Evolutionary conservation across 2,888 invertebrate genomes (phyloP).

Genomic region (Drosophila mercatorum): DNA sequence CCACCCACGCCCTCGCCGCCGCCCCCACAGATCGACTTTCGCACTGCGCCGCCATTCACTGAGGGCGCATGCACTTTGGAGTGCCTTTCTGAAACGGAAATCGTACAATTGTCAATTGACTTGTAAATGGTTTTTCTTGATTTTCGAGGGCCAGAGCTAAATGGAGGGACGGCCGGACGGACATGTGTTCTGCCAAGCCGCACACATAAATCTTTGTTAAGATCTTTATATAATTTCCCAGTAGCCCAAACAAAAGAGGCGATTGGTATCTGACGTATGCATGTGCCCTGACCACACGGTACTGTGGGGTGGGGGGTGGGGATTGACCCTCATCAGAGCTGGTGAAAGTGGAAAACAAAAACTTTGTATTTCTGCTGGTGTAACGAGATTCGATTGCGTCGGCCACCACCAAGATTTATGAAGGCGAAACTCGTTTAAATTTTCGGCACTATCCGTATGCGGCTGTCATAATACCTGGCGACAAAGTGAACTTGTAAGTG

Average conservation of each 20-base stretch:
- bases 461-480: slow-evolving; percentile 28
- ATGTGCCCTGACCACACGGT: neutral
- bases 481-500: slow-evolving; percentile 23
- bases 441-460: slow-evolving; percentile 20
- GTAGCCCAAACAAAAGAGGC: slow-evolving; percentile 24
- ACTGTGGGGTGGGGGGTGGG: neutral
- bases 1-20: too few species aligned
- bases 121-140: slow-evolving; percentile 51
- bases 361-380: slow-evolving; percentile 42
- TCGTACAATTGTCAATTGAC: slow-evolving; percentile 72
- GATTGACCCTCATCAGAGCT: slow-evolving; percentile 52
- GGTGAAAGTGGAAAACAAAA: slow-evolving; percentile 56
- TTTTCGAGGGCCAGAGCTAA: slow-evolving; percentile 13
- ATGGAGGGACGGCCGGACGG: too few species aligned
- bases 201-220: slow-evolving; percentile 74
- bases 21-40: neutral
- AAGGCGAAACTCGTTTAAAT: slow-evolving; percentile 45
- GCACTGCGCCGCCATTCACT: slow-evolving; percentile 12
- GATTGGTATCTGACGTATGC: slow-evolving; percentile 34
- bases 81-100: slow-evolving; percentile 62
- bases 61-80: slow-evolving; percentile 19
- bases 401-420: slow-evolving; percentile 35
- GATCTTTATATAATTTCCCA: slow-evolving; percentile 59
- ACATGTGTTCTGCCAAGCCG: slow-evolving; percentile 18
- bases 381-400: slow-evolving; percentile 37